phyloP scores from a whole-genome alignment of 2,113 vertebrate species.

The Chrysemys picta region DNA sequence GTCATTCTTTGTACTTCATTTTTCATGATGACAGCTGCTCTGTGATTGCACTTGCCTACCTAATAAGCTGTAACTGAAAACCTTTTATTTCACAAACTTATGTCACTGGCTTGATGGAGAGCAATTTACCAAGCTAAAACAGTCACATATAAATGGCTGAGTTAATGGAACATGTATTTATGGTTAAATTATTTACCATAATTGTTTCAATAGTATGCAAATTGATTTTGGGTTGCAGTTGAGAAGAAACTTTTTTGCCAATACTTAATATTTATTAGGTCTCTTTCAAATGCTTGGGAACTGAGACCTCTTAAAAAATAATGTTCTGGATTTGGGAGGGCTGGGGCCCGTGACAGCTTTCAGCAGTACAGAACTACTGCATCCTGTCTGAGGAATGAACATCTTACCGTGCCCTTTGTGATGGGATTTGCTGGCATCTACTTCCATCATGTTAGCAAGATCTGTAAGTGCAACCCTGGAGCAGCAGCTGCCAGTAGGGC shows the following conservation, averaged over 20 bases:
- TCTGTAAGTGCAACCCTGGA: background rate
- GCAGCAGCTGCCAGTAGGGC: background rate
- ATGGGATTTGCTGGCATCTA: background rate
- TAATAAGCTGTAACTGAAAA: slow-evolving; percentile 5
- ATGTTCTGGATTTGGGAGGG: background rate
- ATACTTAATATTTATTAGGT: background rate
- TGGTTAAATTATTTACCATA: background rate
- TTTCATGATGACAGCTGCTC: background rate
- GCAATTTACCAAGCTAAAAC: slow-evolving; percentile 17
- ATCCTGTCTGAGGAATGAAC: background rate
- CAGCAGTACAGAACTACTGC: background rate
- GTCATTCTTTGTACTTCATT: background rate
- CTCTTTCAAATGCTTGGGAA: rapidly evolving
- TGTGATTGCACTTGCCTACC: background rate
- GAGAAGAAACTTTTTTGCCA: background rate
- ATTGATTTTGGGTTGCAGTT: background rate
- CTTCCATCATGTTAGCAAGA: background rate
- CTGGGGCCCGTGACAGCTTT: background rate
- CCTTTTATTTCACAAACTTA: background rate
- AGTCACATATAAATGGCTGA: background rate
- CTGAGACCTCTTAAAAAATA: background rate
- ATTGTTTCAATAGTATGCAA: background rate
- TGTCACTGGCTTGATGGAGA: background rate
- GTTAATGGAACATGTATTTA: background rate
- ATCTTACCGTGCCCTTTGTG: background rate